Evolutionary conservation across 1,140 invertebrate species (phyloP).

Genomic region (Chelonus insularis): DNA sequence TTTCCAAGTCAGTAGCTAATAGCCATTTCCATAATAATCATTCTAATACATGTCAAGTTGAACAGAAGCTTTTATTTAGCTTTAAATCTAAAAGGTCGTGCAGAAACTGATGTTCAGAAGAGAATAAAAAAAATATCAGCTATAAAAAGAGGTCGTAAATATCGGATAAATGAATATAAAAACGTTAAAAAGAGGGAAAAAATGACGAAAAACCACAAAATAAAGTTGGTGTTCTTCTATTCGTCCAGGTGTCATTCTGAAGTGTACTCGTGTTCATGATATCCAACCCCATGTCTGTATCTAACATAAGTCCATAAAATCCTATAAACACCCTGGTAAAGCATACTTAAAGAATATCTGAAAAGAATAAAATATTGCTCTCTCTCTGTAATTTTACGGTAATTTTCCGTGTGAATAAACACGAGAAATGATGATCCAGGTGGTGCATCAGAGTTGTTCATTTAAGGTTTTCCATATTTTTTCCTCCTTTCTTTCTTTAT

Average conservation of each 20-base stretch:
- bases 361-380: constrained; percentile 58
- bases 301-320: constrained; percentile 46
- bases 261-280: neutral
- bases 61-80: no score
- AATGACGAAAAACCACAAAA: no score
- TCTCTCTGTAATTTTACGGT: constrained; percentile 58
- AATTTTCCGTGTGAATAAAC: constrained; percentile 53
- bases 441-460: constrained; percentile 11
- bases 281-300: no score
- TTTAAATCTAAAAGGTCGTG: no score
- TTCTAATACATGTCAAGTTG: no score
- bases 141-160: no score
- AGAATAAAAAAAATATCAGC: no score
- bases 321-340: constrained; percentile 43
- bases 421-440: constrained; percentile 28
- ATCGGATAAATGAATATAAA: no score
- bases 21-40: no score
- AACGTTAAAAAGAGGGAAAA: no score
- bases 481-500: constrained; percentile 1
- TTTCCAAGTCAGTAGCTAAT: no score
- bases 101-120: no score
- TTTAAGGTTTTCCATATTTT: constrained; percentile 31
- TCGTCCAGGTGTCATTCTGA: neutral
- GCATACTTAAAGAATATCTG: constrained; percentile 28
- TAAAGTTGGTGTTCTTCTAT: neutral